Evolutionary conservation across 2,797 vertebrate genomes (phyloP).

Genomic region (Oophaga sylvatica): DNA sequence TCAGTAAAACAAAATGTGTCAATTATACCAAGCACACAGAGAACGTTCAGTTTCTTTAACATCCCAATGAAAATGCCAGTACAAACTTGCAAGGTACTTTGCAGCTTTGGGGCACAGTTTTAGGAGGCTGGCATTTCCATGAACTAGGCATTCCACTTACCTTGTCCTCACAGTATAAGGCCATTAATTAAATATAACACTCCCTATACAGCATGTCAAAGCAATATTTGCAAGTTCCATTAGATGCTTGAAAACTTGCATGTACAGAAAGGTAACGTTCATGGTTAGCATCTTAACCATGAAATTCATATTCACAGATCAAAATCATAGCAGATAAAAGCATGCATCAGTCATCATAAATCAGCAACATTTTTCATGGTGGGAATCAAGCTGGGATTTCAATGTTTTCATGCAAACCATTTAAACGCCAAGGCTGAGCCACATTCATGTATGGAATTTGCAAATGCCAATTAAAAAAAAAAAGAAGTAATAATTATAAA

Average conservation of each 20-base stretch:
- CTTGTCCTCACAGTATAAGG: neutral
- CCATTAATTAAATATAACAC: neutral
- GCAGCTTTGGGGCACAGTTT: neutral
- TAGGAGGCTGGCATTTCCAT: neutral
- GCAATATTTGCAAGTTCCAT: neutral
- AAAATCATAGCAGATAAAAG: constrained; percentile 42
- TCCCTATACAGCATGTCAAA: neutral
- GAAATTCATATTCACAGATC: neutral
- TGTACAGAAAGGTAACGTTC: neutral
- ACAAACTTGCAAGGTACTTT: neutral
- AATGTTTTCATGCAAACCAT: constrained; percentile 82
- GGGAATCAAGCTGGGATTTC: constrained; percentile 67
- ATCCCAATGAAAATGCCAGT: neutral
- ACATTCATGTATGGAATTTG: constrained; percentile 27
- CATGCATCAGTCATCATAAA: constrained; percentile 78
- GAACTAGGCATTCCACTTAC: neutral
- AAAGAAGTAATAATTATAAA: neutral
- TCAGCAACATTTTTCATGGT: constrained; percentile 63
- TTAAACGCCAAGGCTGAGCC: constrained; percentile 88
- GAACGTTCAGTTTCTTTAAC: neutral
- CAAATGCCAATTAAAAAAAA: constrained; percentile 22
- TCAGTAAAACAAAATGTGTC: neutral
- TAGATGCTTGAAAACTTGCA: neutral
- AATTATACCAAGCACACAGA: neutral
- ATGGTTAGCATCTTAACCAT: constrained; percentile 16